Conservation (phyloP, 2,113 vertebrate genomes). For the Rhodinocichla rosea region DNA sequence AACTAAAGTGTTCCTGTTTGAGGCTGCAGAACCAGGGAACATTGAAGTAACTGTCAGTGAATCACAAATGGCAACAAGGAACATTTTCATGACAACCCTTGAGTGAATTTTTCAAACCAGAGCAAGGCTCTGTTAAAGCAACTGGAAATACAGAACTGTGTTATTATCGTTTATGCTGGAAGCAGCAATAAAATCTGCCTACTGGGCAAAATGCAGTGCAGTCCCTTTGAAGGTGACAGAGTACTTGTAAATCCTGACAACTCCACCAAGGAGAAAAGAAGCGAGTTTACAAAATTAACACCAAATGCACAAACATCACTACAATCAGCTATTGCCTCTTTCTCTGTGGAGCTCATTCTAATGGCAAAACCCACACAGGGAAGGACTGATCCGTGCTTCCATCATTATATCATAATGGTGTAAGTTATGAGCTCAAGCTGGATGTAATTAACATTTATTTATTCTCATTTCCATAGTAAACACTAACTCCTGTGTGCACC, state of each 20-base stretch:
- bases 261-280: neutral
- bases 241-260: neutral
- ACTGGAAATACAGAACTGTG: neutral
- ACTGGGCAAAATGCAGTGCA: neutral
- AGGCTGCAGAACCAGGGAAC: neutral
- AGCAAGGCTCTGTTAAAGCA: neutral
- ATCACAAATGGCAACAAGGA: neutral
- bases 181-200: slow-evolving; percentile 33
- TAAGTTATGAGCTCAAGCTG: slow-evolving; percentile 6
- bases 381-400: neutral
- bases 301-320: neutral
- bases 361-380: neutral
- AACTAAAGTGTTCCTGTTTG: neutral
- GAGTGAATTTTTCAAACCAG: neutral
- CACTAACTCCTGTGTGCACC: neutral
- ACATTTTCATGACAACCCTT: neutral
- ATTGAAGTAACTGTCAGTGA: neutral
- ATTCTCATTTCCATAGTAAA: slow-evolving; percentile 21
- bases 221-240: neutral
- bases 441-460: slow-evolving; percentile 51
- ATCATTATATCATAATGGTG: slow-evolving; percentile 3
- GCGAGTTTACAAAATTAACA: neutral
- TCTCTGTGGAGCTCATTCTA: neutral
- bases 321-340: neutral
- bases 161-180: slow-evolving; percentile 25